These are phyloP conservation scores for Ernsta delagoae DNA, from an alignment of 2,888 invertebrate genomes.

Conservation along the genomic window DNA sequence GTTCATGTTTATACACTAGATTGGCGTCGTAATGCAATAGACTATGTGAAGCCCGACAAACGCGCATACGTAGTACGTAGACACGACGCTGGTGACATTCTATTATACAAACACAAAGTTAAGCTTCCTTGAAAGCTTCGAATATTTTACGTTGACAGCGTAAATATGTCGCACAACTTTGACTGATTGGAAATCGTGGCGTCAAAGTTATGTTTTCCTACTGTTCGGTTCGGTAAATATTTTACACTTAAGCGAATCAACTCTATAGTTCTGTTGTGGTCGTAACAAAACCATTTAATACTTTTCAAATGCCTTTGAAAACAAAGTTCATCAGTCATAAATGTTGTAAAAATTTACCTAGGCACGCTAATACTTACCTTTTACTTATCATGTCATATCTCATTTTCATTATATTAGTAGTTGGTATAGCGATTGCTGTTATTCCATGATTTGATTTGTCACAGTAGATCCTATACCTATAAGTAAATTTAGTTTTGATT, in stretches of 20 bases:
- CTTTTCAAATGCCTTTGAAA: no score
- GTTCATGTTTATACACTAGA: constrained; percentile 11
- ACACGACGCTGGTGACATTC: constrained; percentile 20
- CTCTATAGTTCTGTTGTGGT: not conserved
- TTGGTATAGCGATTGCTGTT: no score
- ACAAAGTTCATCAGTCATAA: no score
- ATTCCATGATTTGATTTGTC: no score
- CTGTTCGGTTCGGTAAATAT: not conserved
- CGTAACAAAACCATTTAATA: not conserved
- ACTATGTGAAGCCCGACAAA: constrained; percentile 15
- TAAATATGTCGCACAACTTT: constrained; percentile 18
- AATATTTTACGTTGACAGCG: constrained; percentile 19
- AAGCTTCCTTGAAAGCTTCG: constrained; percentile 17
- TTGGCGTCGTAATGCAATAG: constrained; percentile 7
- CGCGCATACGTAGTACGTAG: not conserved
- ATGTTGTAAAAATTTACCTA: no score
- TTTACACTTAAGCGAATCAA: not conserved
- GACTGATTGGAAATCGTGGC: constrained; percentile 24
- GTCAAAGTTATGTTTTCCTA: not conserved
- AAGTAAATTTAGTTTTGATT: not conserved
- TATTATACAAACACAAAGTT: constrained; percentile 29
- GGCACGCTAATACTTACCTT: no score
- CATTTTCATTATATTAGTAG: no score
- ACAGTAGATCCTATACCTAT: not conserved
- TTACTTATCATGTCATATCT: no score